These are phyloP conservation scores for Galagoides demidoff DNA, from an alignment of 2,797 vertebrate species.

Conservation along the genomic window DNA sequence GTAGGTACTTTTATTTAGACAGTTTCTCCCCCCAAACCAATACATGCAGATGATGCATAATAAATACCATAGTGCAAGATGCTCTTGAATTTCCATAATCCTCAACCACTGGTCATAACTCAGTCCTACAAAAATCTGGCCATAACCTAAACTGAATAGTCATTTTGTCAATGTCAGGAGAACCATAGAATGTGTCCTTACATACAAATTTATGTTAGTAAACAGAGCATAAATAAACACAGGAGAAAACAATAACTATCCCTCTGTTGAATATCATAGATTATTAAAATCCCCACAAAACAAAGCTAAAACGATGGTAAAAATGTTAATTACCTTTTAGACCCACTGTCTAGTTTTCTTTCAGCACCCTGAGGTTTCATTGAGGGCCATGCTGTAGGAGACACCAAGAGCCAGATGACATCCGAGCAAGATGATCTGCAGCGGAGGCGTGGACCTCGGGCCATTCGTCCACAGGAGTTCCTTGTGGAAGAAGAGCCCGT, in stretches of 20 bases:
- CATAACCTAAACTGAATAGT: background rate
- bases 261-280: background rate
- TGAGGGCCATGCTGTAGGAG: background rate
- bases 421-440: too few relatives aligned
- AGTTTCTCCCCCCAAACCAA: constrained; percentile 23
- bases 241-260: background rate
- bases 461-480: too few relatives aligned
- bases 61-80: background rate
- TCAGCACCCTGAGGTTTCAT: background rate
- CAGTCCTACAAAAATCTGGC: background rate
- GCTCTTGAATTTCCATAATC: background rate
- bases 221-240: constrained; percentile 20
- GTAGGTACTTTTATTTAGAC: background rate
- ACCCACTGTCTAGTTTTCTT: background rate
- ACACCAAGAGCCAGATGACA: too few relatives aligned
- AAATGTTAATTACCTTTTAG: background rate
- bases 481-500: too few relatives aligned
- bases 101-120: background rate
- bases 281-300: background rate
- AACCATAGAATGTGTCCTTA: background rate
- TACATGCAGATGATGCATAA: background rate
- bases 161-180: background rate
- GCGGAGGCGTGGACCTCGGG: too few relatives aligned
- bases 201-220: background rate
- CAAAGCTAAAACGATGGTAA: background rate